Evolutionary conservation across 2,888 invertebrate species (phyloP), one percentile per base, ranked within the genome.

Genomic region (Pterostichus niger): DNA sequence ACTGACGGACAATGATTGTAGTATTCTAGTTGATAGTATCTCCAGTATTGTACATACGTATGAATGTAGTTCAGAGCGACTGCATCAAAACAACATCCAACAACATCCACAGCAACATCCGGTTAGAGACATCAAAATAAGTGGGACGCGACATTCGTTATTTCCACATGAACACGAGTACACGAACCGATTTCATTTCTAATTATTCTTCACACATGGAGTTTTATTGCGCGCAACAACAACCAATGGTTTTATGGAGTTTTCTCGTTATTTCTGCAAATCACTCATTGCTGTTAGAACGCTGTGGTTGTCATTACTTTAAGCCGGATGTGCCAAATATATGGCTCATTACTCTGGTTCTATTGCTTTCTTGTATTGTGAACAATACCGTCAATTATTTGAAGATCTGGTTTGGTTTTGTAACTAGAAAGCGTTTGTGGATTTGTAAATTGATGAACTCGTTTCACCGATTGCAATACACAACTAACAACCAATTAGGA

Each of bases 71-170:
- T 33, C 64, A 64, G 64, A 64, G 35, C 64, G 35, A 64, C 35
- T 10, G 11, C 31, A 64, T 33, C 64, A 33, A 35, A 2, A 40
- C 40, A 2, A 40, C 40, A 40, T 40, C 40, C 6, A 40, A 40
- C 40, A 40, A 40, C 64, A 64, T 35, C 64, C 33, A 64, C 35
- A 1, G 6, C 40, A 71, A 56, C 64, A 52, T 59, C 78, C 84
- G 75, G 82, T 59, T 64, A 68, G 52, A 64, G 54, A 64, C 52
- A 44, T 33, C 44, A 46, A 61, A 78, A 49, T 68, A 78, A 73
- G 81, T 61, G 77, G 77, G 59, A 77, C 77, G 59, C 49, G 31
- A 56, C 77, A 64, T 71, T 71, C 68, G 68, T 71, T 71, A 44
- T 71, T 71, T 71, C 68, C 68, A 64, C 64, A 64, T 64, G 64